Evolutionary conservation across 2,888 invertebrate genomes (phyloP).

Genomic region (Prosopocoilus inquinatus): DNA sequence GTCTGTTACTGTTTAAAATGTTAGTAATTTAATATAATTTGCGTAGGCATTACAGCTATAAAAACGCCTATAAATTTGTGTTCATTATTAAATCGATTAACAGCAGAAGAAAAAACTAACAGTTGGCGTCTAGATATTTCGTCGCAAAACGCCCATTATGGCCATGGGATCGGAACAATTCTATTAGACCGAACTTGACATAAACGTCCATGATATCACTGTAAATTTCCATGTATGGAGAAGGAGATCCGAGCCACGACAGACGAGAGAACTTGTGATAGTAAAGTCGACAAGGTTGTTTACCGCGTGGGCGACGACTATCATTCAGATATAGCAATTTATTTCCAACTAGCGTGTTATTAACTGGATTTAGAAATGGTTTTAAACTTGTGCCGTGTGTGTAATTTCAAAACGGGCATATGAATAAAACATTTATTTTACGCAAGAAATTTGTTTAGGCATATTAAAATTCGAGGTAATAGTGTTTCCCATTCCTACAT

Average conservation of each 20-base stretch:
- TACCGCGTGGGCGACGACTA: constrained; percentile 12
- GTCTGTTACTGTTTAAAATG: too few species aligned
- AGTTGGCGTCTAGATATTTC: too few species aligned
- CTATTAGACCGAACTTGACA: constrained; percentile 16
- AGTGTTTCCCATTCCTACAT: too few species aligned
- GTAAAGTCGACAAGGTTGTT: constrained; percentile 16
- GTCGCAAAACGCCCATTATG: constrained; percentile 4
- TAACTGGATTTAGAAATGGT: neutral
- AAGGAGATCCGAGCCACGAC: constrained; percentile 13
- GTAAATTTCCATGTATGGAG: constrained; percentile 19
- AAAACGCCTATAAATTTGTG: too few species aligned
- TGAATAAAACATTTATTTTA: too few species aligned
- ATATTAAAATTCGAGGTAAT: too few species aligned
- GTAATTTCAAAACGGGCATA: too few species aligned
- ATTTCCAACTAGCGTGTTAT: neutral
- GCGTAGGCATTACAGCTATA: too few species aligned
- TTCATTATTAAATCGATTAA: too few species aligned
- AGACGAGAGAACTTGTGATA: constrained; percentile 8
- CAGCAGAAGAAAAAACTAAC: too few species aligned
- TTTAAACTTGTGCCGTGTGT: neutral
- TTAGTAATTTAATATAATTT: too few species aligned
- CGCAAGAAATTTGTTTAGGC: too few species aligned
- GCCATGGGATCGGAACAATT: constrained; percentile 13
- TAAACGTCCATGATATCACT: constrained; percentile 11
- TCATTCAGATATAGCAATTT: constrained; percentile 3